Evolutionary conservation across 2,113 vertebrate genomes (phyloP).

Genomic region (Tachysurus fulvidraco): DNA sequence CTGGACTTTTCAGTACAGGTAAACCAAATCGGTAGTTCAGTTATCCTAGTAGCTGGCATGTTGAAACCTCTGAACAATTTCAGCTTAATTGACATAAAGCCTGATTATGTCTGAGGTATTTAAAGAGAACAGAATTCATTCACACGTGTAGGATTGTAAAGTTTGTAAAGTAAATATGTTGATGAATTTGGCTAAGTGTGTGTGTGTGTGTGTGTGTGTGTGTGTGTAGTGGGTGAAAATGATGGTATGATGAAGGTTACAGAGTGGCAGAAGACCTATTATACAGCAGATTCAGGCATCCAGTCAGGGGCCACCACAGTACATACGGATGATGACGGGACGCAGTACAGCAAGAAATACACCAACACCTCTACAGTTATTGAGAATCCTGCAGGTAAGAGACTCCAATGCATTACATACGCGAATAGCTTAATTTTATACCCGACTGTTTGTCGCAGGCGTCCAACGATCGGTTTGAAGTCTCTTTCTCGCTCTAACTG

Average conservation of each 20-base stretch:
- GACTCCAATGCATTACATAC: constrained; percentile 2
- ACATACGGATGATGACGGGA: constrained; percentile 78
- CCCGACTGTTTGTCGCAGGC: not conserved
- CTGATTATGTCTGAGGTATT: not conserved
- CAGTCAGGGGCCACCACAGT: constrained; percentile 88
- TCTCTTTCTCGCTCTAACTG: not conserved
- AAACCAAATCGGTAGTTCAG: not conserved
- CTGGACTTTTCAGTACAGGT: not conserved
- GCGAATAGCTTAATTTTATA: not conserved
- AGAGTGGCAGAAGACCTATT: constrained; percentile 86
- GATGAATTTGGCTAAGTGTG: not conserved
- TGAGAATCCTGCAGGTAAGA: constrained; percentile 65
- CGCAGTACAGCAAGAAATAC: constrained; percentile 74
- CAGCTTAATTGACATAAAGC: not conserved
- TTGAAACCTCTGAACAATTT: not conserved
- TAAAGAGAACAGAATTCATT: not conserved
- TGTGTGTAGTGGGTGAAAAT: constrained; percentile 61
- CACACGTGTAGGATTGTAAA: not conserved
- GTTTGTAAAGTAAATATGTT: not conserved
- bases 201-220: not conserved
- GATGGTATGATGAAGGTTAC: constrained; percentile 79
- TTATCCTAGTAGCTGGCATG: not conserved
- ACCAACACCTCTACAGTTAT: constrained; percentile 78
- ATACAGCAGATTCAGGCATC: constrained; percentile 85
- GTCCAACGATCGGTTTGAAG: too few species aligned